These are phyloP conservation scores for Dromaius novaehollandiae DNA, from an alignment of 2,113 vertebrate genomes.

Conservation along the genomic window DNA sequence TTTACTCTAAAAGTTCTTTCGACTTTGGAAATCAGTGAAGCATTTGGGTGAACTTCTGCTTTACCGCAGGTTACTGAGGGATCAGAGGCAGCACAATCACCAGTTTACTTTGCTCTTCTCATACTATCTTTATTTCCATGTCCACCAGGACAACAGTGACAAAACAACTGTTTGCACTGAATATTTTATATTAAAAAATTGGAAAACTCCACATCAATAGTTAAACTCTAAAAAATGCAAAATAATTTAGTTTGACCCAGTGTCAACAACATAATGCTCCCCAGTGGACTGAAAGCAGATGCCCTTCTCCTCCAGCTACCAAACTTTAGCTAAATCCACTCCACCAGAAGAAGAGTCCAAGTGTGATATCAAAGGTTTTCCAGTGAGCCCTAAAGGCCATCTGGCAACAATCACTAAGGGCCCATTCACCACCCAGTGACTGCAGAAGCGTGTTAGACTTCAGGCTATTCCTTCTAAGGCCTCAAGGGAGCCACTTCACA, in stretches of 20 bases:
- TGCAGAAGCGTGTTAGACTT: background rate
- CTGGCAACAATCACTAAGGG: conserved; percentile 49
- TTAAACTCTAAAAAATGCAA: background rate
- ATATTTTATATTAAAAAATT: background rate
- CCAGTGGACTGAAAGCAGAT: background rate
- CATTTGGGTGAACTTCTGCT: background rate
- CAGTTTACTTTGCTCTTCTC: background rate
- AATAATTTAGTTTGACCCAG: background rate
- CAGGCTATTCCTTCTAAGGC: background rate
- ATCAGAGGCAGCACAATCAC: background rate
- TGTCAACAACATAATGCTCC: background rate
- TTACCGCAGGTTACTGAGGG: background rate
- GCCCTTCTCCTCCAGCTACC: background rate
- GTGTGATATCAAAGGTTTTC: conserved; percentile 44
- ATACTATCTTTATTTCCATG: background rate
- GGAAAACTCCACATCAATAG: background rate
- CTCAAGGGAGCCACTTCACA: background rate
- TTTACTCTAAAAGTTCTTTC: background rate
- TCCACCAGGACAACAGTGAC: background rate
- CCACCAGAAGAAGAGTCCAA: background rate
- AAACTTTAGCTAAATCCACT: conserved; percentile 13
- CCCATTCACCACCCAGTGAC: background rate
- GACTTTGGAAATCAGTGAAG: background rate
- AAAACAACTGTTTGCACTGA: background rate
- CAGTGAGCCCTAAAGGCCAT: background rate